Evolutionary conservation across 2,797 vertebrate species (phyloP), one percentile per base, ranked within the genome.

Genomic region (Rallus crepitans): DNA sequence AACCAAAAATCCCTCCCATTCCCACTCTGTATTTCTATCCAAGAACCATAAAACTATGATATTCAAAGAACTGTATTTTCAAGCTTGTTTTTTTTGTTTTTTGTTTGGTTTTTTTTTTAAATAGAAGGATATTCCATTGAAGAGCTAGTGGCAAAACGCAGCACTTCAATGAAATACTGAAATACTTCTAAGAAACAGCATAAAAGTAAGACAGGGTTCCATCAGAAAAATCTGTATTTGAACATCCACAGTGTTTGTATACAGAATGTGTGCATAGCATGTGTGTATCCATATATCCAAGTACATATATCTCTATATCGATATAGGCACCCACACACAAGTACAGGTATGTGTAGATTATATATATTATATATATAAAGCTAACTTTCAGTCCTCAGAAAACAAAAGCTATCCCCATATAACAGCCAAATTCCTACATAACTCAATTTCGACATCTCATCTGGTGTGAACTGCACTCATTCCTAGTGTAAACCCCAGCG

Each of bases 381-480:
- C 97, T 98, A 99, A 99, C 98, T 99, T 99, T 98, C 97, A 98
- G 97, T 98, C 97, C 97, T 98, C 96, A 81, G 97, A 98, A 98
- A 98, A 98, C 97, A 96, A 98, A 98, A 98, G 98, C 98, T 98
- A 99, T 98, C 99, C 98, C 98, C 98, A 98, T 98, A 98, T 98
- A 98, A 98, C 98, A 98, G 98, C 98, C 98, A 98, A 98, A 98
- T 99, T 98, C 98, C 97, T 97, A 98, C 98, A 99, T 99, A 99
- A 99, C 98, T 99, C 99, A 99, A 97, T 98, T 93, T 95, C 97
- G 99, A 99, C 98, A 99, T 98, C 99, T 99, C 99, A 99, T 99
- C 99, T 99, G 98, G 97, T 98, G 98, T 98, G 98, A 98, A 98
- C 97, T 91, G 98, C 97, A 97, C 98, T 98, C 97, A 98, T 98